These are phyloP conservation scores for Desmophyllum pertusum DNA, from an alignment of 92 coral and sea anemone species.

Conservation along the genomic window DNA sequence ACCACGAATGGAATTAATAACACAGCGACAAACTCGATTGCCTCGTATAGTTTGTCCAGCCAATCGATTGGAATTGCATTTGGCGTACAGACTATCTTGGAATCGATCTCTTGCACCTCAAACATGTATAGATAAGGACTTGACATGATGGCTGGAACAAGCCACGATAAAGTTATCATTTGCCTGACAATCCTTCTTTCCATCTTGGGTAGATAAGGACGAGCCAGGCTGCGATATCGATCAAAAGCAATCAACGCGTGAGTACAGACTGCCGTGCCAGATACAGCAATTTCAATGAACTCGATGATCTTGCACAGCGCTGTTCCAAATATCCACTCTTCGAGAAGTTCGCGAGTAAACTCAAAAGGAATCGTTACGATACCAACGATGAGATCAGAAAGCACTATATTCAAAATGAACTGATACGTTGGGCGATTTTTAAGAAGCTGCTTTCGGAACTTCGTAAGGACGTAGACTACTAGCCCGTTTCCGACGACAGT, in stretches of 20 bases:
- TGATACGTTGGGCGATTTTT: constrained; percentile 45
- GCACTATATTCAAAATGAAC: constrained; percentile 32
- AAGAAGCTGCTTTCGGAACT: constrained; percentile 19
- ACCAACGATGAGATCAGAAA: constrained; percentile 57
- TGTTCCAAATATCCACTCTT: constrained; percentile 62
- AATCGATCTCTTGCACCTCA: constrained; percentile 24
- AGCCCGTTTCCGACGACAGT: constrained; percentile 16
- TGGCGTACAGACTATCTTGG: constrained; percentile 62
- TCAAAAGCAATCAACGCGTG: constrained; percentile 78
- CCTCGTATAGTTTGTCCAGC: constrained; percentile 69
- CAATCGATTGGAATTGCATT: constrained; percentile 43
- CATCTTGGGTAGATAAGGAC: constrained; percentile 58
- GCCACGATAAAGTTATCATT: constrained; percentile 66
- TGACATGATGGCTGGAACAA: constrained; percentile 40
- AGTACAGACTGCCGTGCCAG: constrained; percentile 61
- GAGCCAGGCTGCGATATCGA: constrained; percentile 69
- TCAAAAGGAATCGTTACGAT: constrained; percentile 58
- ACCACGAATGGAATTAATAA: constrained; percentile 52
- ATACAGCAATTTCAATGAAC: constrained; percentile 59
- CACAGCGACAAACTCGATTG: constrained; percentile 43
- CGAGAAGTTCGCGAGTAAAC: constrained; percentile 36
- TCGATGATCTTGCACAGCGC: constrained; percentile 65
- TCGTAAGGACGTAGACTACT: constrained; percentile 10
- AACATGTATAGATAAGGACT: constrained; percentile 61
- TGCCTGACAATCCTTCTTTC: constrained; percentile 49